Evolutionary conservation across 1,140 invertebrate species (phyloP).

Genomic region (Drosophila melanogaster): DNA sequence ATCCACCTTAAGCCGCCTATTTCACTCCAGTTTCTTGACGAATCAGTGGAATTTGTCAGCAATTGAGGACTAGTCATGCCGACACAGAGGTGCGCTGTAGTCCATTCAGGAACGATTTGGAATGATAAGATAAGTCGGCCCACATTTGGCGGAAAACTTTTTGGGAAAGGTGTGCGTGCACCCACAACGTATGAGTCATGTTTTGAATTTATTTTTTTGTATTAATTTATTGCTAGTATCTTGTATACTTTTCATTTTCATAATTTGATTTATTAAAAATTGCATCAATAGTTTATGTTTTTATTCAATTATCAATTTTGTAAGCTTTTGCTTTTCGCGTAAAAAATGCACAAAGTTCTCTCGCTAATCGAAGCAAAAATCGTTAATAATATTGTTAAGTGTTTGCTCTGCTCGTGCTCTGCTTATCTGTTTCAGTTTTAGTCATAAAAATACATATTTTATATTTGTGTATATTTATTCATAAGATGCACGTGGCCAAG

Average conservation of each 20-base stretch:
- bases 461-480: constrained; percentile 73
- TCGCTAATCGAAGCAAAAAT: constrained; percentile 81
- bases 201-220: constrained; percentile 13
- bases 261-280: constrained; percentile 83
- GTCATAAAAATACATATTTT: constrained; percentile 79
- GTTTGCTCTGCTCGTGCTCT: constrained; percentile 60
- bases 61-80: constrained; percentile 10
- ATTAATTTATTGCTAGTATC: constrained; percentile 77
- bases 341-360: constrained; percentile 77
- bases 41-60: not conserved
- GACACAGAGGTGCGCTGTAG: not conserved
- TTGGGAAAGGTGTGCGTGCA: not conserved
- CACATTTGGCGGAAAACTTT: constrained; percentile 9
- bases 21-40: constrained; percentile 9
- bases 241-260: constrained; percentile 70
- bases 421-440: constrained; percentile 31
- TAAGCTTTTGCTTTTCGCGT: constrained; percentile 76
- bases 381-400: constrained; percentile 73
- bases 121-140: constrained; percentile 52
- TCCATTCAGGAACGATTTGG: constrained; percentile 13
- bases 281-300: constrained; percentile 60
- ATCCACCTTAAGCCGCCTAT: not conserved
- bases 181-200: constrained; percentile 27
- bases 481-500: constrained; percentile 74
- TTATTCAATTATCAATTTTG: constrained; percentile 73